Percentiles rank a stretch among this genome's conserved stretches.
Conservation (phyloP, 2,113 vertebrate genomes). For the Sinocyclocheilus rhinocerous region DNA sequence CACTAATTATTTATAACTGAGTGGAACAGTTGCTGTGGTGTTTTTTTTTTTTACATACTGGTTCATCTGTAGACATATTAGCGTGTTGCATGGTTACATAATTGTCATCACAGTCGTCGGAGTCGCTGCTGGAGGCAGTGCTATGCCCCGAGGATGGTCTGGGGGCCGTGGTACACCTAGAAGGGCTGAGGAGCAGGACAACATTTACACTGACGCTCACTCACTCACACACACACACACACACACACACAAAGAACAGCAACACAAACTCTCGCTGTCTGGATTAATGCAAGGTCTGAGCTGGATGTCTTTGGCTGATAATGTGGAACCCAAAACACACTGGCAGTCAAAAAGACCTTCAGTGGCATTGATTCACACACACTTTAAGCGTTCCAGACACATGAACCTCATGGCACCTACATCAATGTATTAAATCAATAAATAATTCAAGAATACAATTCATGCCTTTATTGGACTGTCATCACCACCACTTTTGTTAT, state of each 20-base stretch:
- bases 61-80: conserved; percentile 90
- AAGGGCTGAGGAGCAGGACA: conserved; percentile 85
- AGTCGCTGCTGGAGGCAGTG: conserved; percentile 97
- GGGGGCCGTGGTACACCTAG: conserved; percentile 90
- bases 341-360: neutral
- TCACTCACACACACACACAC: neutral
- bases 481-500: conserved; percentile 11
- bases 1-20: conserved; percentile 45
- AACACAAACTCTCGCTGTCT: conserved; percentile 17
- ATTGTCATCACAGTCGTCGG: conserved; percentile 95
- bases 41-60: conserved; percentile 83
- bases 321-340: neutral
- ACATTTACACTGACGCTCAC: conserved; percentile 51
- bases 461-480: neutral
- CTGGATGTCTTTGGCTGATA: neutral
- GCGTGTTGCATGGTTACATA: conserved; percentile 93
- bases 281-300: neutral
- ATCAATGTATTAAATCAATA: neutral
- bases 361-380: neutral
- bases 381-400: conserved; percentile 6
- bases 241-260: conserved; percentile 29
- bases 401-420: neutral
- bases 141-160: conserved; percentile 96
- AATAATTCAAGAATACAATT: neutral
- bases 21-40: conserved; percentile 63